Evolutionary conservation across 1,140 invertebrate genomes (phyloP).

Genomic region (Lasioglossum baleicum): DNA sequence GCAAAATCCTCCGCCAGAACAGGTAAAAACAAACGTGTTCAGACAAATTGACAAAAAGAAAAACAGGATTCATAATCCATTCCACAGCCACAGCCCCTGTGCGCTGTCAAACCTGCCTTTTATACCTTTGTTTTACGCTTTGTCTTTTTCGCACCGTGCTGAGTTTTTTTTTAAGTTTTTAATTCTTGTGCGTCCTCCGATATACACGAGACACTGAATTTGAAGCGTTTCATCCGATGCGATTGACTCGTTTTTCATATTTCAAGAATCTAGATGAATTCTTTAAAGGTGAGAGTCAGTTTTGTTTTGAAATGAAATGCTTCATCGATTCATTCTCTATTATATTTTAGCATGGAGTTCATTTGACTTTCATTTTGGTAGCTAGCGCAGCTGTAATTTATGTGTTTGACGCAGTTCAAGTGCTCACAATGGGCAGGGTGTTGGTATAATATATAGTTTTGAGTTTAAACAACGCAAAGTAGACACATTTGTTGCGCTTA

Average conservation of each 20-base stretch:
- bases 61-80: slow-evolving; percentile 34
- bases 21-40: slow-evolving; percentile 80
- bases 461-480: slow-evolving; percentile 9
- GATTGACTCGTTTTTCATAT: background rate
- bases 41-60: slow-evolving; percentile 26
- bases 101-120: slow-evolving; percentile 42
- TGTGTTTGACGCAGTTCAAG: slow-evolving; percentile 44
- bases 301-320: background rate
- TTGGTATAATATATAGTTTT: slow-evolving; percentile 41
- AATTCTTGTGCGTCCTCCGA: slow-evolving; percentile 22
- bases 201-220: background rate
- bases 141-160: slow-evolving; percentile 43
- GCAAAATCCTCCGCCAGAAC: slow-evolving; percentile 82
- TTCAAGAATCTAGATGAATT: background rate
- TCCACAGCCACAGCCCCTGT: slow-evolving; percentile 54
- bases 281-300: background rate
- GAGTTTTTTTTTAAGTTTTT: slow-evolving; percentile 42
- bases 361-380: slow-evolving; percentile 55
- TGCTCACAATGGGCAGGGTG: slow-evolving; percentile 37
- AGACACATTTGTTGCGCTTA: slow-evolving; percentile 27
- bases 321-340: background rate
- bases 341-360: slow-evolving; percentile 50
- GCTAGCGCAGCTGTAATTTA: slow-evolving; percentile 39
- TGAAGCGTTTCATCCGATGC: background rate
- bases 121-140: slow-evolving; percentile 51